A percentile compares a stretch with the other conserved stretches of the same genome.
Conservation (phyloP, 2,888 invertebrate genomes). For the Tyria jacobaeae region DNA sequence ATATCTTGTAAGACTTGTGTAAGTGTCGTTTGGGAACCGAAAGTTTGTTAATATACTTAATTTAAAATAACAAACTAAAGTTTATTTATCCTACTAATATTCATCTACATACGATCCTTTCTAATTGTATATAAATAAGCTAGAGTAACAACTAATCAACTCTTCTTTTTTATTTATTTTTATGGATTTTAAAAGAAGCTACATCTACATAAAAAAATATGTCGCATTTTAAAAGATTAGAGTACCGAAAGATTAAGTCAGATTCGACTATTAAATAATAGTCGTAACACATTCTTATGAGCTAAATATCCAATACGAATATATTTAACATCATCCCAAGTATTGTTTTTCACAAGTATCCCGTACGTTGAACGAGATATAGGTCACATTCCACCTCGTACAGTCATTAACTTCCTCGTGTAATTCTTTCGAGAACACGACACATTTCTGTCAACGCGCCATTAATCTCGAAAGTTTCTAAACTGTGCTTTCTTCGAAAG, state of each 20-base stretch:
- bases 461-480: slow-evolving; percentile 51
- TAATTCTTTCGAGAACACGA: slow-evolving; percentile 64
- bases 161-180: too few species aligned
- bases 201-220: too few species aligned
- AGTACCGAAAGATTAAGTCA: background rate
- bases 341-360: slow-evolving; percentile 40
- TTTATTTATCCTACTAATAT: too few species aligned
- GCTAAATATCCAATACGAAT: slow-evolving; percentile 34
- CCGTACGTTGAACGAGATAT: slow-evolving; percentile 64
- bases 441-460: slow-evolving; percentile 67
- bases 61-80: too few species aligned
- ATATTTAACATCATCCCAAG: slow-evolving; percentile 21
- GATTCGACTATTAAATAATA: slow-evolving; percentile 21
- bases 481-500: slow-evolving; percentile 55
- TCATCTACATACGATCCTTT: too few species aligned
- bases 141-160: too few species aligned
- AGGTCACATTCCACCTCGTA: slow-evolving; percentile 70
- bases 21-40: too few species aligned
- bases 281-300: slow-evolving; percentile 24
- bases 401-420: slow-evolving; percentile 68
- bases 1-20: too few species aligned
- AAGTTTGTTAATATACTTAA: too few species aligned
- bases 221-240: slow-evolving; percentile 44
- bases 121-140: too few species aligned
- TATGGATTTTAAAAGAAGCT: too few species aligned